phyloP scores from a whole-genome alignment of 2,888 invertebrate species.

The Erebia ligea region DNA sequence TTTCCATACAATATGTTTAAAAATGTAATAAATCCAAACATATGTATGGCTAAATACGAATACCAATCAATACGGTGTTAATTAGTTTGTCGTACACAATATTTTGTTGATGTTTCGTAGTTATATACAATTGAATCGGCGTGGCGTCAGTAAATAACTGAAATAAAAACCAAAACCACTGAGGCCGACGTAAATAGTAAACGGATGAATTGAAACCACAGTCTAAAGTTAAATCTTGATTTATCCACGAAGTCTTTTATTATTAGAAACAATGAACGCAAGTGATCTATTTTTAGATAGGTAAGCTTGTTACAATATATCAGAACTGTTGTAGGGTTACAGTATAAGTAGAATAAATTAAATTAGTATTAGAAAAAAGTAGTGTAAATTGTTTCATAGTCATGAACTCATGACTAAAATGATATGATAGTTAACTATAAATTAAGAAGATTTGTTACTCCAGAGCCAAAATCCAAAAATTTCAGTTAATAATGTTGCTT shows the following conservation, averaged over 20 bases:
- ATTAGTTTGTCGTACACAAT: too few species aligned
- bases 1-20: too few species aligned
- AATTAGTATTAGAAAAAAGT: too few species aligned
- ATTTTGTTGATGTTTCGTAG: too few species aligned
- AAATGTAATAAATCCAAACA: too few species aligned
- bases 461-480: too few species aligned
- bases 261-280: not conserved
- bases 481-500: not conserved
- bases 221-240: not conserved
- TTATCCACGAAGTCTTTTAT: not conserved
- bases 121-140: not conserved
- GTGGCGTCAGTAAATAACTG: not conserved
- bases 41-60: too few species aligned
- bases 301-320: not conserved
- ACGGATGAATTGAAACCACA: not conserved
- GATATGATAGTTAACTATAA: too few species aligned
- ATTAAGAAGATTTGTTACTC: too few species aligned
- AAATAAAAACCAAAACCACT: not conserved
- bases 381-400: too few species aligned
- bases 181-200: not conserved
- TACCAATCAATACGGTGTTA: too few species aligned
- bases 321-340: not conserved
- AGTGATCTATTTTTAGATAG: constrained; percentile 12
- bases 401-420: too few species aligned
- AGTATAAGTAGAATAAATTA: not conserved